Conservation (phyloP, 1,140 invertebrate species). For the Macrostomum lignano region DNA sequence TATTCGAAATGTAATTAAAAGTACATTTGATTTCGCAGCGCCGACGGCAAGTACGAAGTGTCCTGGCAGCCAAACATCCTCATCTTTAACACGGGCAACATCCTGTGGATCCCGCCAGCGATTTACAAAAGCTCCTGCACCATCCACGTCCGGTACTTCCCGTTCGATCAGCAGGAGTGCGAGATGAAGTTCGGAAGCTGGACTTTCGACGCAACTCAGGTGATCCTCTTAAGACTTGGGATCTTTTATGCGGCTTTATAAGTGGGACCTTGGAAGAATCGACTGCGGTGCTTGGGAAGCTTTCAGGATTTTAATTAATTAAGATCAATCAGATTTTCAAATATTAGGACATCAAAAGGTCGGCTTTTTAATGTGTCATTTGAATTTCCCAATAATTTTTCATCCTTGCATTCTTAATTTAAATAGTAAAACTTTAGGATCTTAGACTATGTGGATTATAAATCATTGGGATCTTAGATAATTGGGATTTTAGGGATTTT, state of each 20-base stretch:
- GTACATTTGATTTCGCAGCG: constrained; percentile 11
- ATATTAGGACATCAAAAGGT: too few relatives aligned
- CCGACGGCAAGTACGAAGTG: constrained; percentile 28
- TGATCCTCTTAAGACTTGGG: constrained; percentile 15
- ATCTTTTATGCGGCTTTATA: not conserved
- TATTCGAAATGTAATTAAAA: not conserved
- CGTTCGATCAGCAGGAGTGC: constrained; percentile 76
- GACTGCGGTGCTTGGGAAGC: too few relatives aligned
- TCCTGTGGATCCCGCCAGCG: constrained; percentile 86
- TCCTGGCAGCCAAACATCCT: constrained; percentile 83
- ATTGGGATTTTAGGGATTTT: too few relatives aligned
- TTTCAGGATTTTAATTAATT: too few relatives aligned
- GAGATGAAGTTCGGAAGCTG: constrained; percentile 97
- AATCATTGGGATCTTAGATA: too few relatives aligned
- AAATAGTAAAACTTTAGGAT: too few relatives aligned
- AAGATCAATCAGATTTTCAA: too few relatives aligned
- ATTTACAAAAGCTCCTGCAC: constrained; percentile 97
- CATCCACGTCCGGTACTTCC: constrained; percentile 92
- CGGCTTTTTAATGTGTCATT: too few relatives aligned
- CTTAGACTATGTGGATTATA: too few relatives aligned
- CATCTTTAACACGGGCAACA: constrained; percentile 63
- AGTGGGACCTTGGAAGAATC: too few relatives aligned
- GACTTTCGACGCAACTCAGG: constrained; percentile 36
- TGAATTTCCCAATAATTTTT: too few relatives aligned
- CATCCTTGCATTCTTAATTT: too few relatives aligned